Base-by-base conservation (phyloP, 2,888 invertebrate species). In the Tiliacea citrago region DNA sequence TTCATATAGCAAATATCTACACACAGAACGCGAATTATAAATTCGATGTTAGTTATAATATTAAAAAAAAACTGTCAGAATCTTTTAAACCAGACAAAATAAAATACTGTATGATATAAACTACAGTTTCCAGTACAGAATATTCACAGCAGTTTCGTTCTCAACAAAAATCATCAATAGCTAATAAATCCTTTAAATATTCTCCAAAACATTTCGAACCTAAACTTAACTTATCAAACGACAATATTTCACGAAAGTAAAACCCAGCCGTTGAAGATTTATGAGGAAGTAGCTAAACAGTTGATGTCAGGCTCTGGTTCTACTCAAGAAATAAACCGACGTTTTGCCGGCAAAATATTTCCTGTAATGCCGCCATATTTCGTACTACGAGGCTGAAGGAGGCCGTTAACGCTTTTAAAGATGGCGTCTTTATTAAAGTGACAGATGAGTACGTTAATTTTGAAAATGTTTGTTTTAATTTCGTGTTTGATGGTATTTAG, bases 331-430 rank as follows among this genome's bases (percentile, higher is more conserved):
- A 86, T 82, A 83, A 78, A 68, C 76, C 74, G 79, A 77, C 81
- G 75, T 86, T 88, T 84, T 82, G 67, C 68, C 68, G 73, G 82
- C 76, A 79, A 87, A 86, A 88, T 86, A 84, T 85, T 88, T 83
- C 66, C 75, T 73, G 75, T 75, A 75, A 66, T 61, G 63, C 74
- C 55, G 71, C 73, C 77, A 77, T 81, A 84, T 82, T 83, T 83
- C 49, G 71, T 82, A 55, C 61, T 75, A 68, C 76, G 63, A 67
- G 62, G 35, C 67, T 82, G 83, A 73, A 84, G 81, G 73, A 88
- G 82, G 83, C 83, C 71, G 74, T 86, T 86, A 79, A 86, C 86
- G 85, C 74, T 78, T 82, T 79, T 67, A 79, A 85, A 84, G 49
- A 77, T 82, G 80, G 70, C 73, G 70, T 55, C 77, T 75, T 75